phyloP scores from a whole-genome alignment of 2,113 vertebrate species.

The Sula dactylatra region DNA sequence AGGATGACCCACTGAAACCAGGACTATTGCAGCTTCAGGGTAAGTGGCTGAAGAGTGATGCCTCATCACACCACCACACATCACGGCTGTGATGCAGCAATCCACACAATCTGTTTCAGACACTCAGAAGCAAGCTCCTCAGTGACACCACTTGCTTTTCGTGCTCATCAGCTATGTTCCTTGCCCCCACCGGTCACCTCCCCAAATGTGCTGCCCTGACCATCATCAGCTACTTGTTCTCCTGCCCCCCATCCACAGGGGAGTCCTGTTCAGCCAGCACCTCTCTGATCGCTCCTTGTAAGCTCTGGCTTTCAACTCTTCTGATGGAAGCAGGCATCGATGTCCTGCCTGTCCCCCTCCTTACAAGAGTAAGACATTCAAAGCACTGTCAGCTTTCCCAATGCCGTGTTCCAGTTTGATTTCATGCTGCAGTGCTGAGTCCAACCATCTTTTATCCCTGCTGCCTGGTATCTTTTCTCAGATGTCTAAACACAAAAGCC shows the following conservation, averaged over 20 bases:
- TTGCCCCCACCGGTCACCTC: not conserved
- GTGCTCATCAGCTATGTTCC: rapidly evolving
- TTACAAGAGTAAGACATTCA: constrained; percentile 15
- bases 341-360: not conserved
- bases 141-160: not conserved
- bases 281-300: not conserved
- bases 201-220: not conserved
- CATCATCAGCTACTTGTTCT: not conserved
- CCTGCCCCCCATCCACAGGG: not conserved
- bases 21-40: not conserved
- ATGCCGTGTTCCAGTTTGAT: not conserved
- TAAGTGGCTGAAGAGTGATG: not conserved
- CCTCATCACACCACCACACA: not conserved
- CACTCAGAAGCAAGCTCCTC: not conserved
- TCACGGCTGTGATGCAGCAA: not conserved
- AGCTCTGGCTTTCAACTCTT: not conserved
- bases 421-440: constrained; percentile 27
- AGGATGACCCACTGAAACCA: not conserved
- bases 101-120: not conserved
- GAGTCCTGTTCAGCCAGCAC: not conserved
- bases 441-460: not conserved
- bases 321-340: not conserved
- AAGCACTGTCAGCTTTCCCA: constrained; percentile 25
- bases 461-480: constrained; percentile 41
- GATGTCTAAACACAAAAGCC: constrained; percentile 30